Evolutionary conservation across 2,888 invertebrate species (phyloP).

Genomic region (Opisthograptis luteolata): DNA sequence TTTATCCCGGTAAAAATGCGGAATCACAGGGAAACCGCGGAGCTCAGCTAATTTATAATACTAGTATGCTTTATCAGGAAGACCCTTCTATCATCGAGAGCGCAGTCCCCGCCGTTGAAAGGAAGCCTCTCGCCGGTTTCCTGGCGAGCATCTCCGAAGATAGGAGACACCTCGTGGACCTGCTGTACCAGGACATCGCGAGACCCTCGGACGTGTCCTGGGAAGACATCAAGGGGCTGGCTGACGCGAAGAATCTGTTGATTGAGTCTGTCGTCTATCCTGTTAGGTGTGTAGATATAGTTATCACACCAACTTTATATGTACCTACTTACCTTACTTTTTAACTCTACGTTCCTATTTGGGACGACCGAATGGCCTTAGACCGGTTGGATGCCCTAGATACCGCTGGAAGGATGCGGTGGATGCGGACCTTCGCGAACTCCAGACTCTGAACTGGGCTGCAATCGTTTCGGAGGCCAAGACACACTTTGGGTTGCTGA

Average conservation of each 20-base stretch:
- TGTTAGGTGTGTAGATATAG: slow-evolving; percentile 61
- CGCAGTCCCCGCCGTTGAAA: slow-evolving; percentile 52
- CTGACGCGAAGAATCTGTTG: slow-evolving; percentile 88
- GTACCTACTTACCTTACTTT: no score
- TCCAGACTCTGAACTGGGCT: no score
- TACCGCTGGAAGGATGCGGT: no score
- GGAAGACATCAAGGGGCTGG: slow-evolving; percentile 90
- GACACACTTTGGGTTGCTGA: no score
- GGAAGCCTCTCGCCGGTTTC: slow-evolving; percentile 61
- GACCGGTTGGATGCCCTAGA: no score
- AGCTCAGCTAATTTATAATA: background rate
- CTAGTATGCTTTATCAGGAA: slow-evolving; percentile 13
- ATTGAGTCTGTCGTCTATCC: slow-evolving; percentile 95
- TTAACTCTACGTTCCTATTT: no score
- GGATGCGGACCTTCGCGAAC: no score
- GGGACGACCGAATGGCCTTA: no score
- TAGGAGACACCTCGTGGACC: slow-evolving; percentile 86
- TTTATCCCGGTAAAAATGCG: background rate
- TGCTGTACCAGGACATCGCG: slow-evolving; percentile 86
- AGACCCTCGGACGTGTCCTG: slow-evolving; percentile 89
- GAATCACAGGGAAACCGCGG: background rate
- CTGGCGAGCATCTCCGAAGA: slow-evolving; percentile 74
- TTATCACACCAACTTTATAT: no score
- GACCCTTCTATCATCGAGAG: slow-evolving; percentile 27
- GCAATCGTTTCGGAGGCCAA: no score